These are phyloP conservation scores for Dioctria linearis DNA, from an alignment of 2,888 invertebrate genomes.

Conservation along the genomic window DNA sequence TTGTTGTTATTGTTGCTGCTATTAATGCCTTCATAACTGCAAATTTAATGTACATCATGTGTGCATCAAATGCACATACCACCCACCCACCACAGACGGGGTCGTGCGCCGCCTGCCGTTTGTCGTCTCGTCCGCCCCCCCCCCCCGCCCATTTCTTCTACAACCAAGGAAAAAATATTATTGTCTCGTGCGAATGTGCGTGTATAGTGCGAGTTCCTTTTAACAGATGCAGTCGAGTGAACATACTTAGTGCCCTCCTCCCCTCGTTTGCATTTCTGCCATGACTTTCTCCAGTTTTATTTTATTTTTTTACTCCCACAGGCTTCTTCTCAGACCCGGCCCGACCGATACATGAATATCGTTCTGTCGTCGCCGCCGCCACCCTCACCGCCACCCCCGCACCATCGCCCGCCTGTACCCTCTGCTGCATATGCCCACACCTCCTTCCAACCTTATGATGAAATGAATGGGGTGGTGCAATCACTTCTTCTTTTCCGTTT, in stretches of 20 bases:
- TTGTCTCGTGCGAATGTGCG: neutral
- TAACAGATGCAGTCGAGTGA: neutral
- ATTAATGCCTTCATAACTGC: neutral
- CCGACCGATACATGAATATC: too few relatives aligned
- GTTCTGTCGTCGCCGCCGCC: neutral
- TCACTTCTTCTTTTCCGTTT: too few relatives aligned
- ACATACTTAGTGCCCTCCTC: neutral
- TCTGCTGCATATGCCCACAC: too few relatives aligned
- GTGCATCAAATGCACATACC: neutral
- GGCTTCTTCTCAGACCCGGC: neutral
- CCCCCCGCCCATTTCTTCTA: neutral
- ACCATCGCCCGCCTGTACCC: neutral
- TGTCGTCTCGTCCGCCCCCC: neutral
- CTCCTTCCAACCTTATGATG: too few relatives aligned
- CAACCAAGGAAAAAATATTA: neutral
- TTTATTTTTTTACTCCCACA: neutral
- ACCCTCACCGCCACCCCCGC: neutral
- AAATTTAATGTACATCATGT: neutral
- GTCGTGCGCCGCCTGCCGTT: neutral
- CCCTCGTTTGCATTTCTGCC: neutral
- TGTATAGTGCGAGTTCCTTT: conserved; percentile 9
- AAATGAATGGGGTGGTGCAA: too few relatives aligned
- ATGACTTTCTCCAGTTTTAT: neutral
- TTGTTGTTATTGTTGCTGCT: neutral
- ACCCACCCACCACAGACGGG: neutral